Evolutionary conservation across 2,888 invertebrate species (phyloP).

Genomic region (Himalopsyche tibetana): DNA sequence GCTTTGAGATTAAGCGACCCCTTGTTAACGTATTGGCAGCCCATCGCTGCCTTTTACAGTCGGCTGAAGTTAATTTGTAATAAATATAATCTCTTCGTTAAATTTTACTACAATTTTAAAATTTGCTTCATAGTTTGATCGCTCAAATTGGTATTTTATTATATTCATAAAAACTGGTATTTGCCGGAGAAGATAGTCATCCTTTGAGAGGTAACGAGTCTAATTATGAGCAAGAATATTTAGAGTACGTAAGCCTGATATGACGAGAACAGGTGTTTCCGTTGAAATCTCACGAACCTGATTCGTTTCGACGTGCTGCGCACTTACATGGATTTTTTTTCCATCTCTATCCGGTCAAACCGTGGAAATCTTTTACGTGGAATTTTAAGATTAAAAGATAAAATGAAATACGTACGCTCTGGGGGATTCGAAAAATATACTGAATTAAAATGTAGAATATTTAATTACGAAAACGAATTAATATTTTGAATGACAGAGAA

Average conservation of each 20-base stretch:
- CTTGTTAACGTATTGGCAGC: too few species aligned
- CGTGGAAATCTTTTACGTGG: conserved; percentile 23
- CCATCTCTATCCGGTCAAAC: conserved; percentile 35
- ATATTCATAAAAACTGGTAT: conserved; percentile 6
- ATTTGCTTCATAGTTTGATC: not conserved
- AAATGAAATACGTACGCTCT: not conserved
- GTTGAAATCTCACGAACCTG: conserved; percentile 48
- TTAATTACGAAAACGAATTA: too few species aligned
- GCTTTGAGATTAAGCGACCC: too few species aligned
- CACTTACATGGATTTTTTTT: conserved; percentile 3
- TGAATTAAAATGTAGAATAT: too few species aligned
- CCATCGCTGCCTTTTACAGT: too few species aligned
- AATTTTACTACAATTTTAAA: too few species aligned
- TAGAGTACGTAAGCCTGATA: conserved; percentile 36
- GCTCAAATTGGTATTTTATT: not conserved
- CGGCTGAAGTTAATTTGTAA: too few species aligned
- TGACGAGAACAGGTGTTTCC: conserved; percentile 49
- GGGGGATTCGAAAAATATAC: too few species aligned
- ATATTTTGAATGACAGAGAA: too few species aligned
- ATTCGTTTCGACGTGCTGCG: not conserved
- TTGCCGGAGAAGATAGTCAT: conserved; percentile 26
- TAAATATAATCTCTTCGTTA: too few species aligned
- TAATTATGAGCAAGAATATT: conserved; percentile 46
- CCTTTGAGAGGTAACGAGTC: conserved; percentile 43
- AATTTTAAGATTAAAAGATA: not conserved